Evolutionary conservation across 2,888 invertebrate species (phyloP).

Genomic region (Torymus texanus): DNA sequence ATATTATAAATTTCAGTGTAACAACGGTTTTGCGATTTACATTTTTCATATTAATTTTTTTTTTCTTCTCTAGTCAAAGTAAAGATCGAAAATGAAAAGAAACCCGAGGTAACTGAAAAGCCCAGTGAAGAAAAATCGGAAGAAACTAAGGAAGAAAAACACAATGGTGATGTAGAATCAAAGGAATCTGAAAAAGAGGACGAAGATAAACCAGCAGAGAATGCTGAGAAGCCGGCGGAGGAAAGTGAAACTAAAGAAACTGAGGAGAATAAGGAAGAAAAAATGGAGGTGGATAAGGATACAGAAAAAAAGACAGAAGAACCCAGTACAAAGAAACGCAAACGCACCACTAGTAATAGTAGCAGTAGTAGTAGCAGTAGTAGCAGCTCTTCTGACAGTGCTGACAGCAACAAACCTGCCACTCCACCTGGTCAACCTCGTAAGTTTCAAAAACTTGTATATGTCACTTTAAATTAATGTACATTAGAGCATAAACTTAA

Average conservation of each 20-base stretch:
- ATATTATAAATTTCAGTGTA: not conserved
- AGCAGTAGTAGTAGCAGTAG: conserved; percentile 76
- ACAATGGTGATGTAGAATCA: conserved; percentile 57
- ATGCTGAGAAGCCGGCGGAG: conserved; percentile 67
- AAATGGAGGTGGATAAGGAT: conserved; percentile 70
- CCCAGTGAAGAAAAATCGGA: conserved; percentile 48
- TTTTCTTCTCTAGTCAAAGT: conserved; percentile 53
- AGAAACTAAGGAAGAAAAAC: conserved; percentile 31
- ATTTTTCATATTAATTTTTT: too few relatives aligned
- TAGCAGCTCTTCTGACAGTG: conserved; percentile 74
- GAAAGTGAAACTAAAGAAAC: conserved; percentile 67
- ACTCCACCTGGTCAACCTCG: conserved; percentile 58
- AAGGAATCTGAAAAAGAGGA: conserved; percentile 60
- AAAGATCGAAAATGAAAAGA: conserved; percentile 63
- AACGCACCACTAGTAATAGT: conserved; percentile 77
- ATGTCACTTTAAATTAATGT: not conserved
- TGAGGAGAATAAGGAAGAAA: conserved; percentile 63
- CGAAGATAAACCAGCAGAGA: conserved; percentile 66
- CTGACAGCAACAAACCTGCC: conserved; percentile 76
- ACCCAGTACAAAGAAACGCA: conserved; percentile 76
- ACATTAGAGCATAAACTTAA: not conserved
- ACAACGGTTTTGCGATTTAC: not conserved
- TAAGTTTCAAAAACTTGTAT: conserved; percentile 56
- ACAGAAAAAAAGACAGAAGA: conserved; percentile 68
- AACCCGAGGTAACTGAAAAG: conserved; percentile 63